Percentiles rank a stretch among this genome's conserved stretches.
Conservation (phyloP, 2,888 invertebrate genomes). For the Hirudinaria manillensis region DNA sequence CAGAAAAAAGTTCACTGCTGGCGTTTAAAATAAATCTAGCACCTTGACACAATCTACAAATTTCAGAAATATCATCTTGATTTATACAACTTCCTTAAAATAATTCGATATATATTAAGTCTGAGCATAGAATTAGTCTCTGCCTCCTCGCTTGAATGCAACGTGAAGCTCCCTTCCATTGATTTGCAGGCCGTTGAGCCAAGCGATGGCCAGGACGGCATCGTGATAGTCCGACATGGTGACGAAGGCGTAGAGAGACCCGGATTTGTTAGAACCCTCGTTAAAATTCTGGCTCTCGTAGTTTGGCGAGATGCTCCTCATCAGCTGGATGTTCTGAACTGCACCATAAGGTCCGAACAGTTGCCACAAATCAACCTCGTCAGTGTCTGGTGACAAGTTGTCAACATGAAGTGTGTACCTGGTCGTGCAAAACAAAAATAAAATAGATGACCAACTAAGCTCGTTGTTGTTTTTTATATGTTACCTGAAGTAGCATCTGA, state of each 20-base stretch:
- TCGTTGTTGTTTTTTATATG: too few species aligned
- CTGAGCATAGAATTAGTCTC: too few species aligned
- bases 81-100: too few species aligned
- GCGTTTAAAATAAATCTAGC: neutral
- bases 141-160: constrained; percentile 57
- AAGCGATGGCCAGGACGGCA: constrained; percentile 21
- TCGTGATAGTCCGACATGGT: constrained; percentile 24
- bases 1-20: constrained; percentile 8
- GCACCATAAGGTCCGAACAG: constrained; percentile 30
- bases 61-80: too few species aligned
- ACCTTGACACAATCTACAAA: neutral
- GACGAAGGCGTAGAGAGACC: constrained; percentile 10
- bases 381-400: constrained; percentile 11
- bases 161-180: constrained; percentile 16
- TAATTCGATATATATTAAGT: too few species aligned
- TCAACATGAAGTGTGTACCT: constrained; percentile 24
- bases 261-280: neutral
- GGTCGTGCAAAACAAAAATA: neutral
- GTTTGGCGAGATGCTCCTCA: neutral
- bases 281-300: neutral
- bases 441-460: too few species aligned
- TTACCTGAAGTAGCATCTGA: too few species aligned
- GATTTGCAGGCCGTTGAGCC: constrained; percentile 23
- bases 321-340: constrained; percentile 20
- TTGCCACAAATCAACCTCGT: constrained; percentile 28